Percentiles rank a stretch among this genome's conserved stretches.
Conservation (phyloP, 1,140 invertebrate genomes). For the Conus betulinus region DNA sequence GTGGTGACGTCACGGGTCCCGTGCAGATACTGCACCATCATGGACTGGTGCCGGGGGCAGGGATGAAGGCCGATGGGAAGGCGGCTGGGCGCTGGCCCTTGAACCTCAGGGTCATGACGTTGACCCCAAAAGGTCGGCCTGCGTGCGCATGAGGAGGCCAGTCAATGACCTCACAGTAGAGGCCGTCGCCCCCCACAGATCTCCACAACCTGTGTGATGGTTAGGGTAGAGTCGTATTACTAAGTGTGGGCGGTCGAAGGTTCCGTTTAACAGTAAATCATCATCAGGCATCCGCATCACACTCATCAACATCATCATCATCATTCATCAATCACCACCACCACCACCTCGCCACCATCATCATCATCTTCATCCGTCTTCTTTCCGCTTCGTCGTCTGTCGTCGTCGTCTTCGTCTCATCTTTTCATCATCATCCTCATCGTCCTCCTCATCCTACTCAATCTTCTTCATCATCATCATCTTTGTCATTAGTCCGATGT, state of each 20-base stretch:
- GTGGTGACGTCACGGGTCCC: constrained; percentile 54
- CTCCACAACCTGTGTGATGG: constrained; percentile 52
- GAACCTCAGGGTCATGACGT: constrained; percentile 53
- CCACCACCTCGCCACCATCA: too few species aligned
- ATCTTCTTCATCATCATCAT: too few species aligned
- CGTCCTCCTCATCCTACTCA: too few species aligned
- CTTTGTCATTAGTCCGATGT: too few species aligned
- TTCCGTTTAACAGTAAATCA: neutral
- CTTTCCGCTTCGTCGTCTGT: too few species aligned
- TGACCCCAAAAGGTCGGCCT: constrained; percentile 49
- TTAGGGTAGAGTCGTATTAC: neutral
- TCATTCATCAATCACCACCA: too few species aligned
- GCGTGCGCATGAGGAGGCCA: constrained; percentile 52
- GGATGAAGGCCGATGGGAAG: constrained; percentile 63
- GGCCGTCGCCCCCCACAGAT: constrained; percentile 64
- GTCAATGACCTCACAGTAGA: constrained; percentile 63
- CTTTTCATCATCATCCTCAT: too few species aligned
- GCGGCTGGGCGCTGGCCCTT: constrained; percentile 37
- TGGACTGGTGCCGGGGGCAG: constrained; percentile 59
- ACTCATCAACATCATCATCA: too few species aligned
- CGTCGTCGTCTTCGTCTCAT: too few species aligned
- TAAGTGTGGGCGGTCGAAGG: neutral
- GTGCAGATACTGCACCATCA: constrained; percentile 51
- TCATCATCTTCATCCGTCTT: too few species aligned
- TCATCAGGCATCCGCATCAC: too few species aligned